These are phyloP conservation scores for Bufotes viridis DNA, from an alignment of 2,797 vertebrate genomes.

Conservation along the genomic window DNA sequence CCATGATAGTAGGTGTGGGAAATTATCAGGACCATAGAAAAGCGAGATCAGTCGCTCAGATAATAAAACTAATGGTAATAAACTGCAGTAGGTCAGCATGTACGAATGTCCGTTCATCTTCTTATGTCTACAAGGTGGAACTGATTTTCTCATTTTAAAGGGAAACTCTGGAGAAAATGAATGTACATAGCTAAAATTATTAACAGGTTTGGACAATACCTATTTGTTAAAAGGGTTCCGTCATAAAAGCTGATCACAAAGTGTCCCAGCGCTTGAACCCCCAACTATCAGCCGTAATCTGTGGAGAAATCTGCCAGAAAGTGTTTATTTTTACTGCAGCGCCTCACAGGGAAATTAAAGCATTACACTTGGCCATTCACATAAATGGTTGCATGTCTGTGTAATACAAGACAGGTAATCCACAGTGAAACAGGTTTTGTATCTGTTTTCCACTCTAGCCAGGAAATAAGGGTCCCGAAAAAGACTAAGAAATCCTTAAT, in stretches of 20 bases:
- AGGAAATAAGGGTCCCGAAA: background rate
- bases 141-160: background rate
- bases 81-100: background rate
- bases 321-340: background rate
- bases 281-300: background rate
- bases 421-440: too few relatives aligned
- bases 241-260: background rate
- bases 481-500: background rate
- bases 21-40: background rate
- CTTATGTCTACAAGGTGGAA: background rate
- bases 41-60: background rate
- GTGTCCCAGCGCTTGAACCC: background rate
- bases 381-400: too few relatives aligned
- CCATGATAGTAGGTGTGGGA: background rate
- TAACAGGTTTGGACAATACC: background rate
- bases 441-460: background rate
- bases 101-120: background rate
- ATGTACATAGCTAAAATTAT: too few relatives aligned
- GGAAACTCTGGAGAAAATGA: too few relatives aligned
- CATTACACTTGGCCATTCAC: background rate
- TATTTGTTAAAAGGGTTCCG: background rate
- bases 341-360: background rate
- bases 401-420: background rate
- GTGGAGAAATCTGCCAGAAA: background rate
- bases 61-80: background rate